Conservation (phyloP, 2,797 vertebrate genomes). For the Myotis planiceps region DNA sequence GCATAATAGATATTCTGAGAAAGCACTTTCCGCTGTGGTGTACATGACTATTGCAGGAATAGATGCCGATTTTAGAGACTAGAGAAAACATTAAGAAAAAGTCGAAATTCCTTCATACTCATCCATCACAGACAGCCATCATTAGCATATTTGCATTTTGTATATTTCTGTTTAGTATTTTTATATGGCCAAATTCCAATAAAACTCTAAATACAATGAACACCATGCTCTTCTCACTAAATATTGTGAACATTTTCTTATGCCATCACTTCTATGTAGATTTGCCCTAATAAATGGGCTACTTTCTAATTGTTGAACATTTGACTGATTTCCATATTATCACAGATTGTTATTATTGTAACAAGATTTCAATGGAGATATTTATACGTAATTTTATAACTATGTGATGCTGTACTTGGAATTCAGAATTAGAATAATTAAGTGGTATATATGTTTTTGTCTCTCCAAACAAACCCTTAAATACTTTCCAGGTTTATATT, state of each 20-base stretch:
- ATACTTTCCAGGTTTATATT: neutral
- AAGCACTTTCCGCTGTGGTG: neutral
- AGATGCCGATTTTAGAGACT: neutral
- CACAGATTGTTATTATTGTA: neutral
- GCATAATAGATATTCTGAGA: neutral
- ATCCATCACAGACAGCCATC: neutral
- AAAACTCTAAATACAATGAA: neutral
- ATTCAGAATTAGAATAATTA: constrained; percentile 33
- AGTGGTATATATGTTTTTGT: neutral
- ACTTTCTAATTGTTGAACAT: neutral
- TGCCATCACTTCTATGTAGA: neutral
- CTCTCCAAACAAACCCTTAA: neutral
- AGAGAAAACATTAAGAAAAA: neutral
- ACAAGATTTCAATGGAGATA: neutral
- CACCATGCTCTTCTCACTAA: neutral
- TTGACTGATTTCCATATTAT: neutral
- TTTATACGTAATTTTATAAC: constrained; percentile 14
- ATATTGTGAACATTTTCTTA: neutral
- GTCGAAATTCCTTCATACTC: neutral
- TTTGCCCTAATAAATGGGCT: neutral
- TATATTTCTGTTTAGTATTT: neutral
- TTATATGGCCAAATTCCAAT: neutral
- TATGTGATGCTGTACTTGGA: neutral
- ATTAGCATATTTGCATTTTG: neutral
- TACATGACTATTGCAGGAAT: neutral